Evolutionary conservation across 1,140 invertebrate genomes (phyloP), one percentile per base, ranked within the genome.

Genomic region (Stratiolaelaps scimitus): DNA sequence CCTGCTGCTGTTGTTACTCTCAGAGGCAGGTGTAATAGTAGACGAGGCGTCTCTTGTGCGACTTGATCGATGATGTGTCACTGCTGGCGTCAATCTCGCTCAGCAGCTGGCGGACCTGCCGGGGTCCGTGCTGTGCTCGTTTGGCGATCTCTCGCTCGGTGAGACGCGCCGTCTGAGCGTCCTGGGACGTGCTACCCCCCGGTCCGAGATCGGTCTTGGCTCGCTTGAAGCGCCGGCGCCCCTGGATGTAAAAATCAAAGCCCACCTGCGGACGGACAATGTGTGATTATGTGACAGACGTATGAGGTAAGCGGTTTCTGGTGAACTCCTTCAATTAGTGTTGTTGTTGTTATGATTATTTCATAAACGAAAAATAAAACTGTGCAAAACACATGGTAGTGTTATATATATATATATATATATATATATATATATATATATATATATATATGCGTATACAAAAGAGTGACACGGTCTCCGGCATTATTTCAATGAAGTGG

Each of bases 11-110:
- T 40, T 10, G 34, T 40, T 40, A 6, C 34, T 60, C 17, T 60
- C 10, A 60, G 53, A 60, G 53, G 10, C 53, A 60, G 2, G 53
- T 60, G 10, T 60, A 60, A 23, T 60, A 60, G 10, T 60, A 60
- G 13, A 60, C 53, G 10, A 60, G 53, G 4, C 53, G 53, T 15
- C 53, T 26, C 20, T 60, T 60, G 53, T 60, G 53, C 53, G 53
- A 60, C 34, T 60, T 60, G 13, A 60, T 60, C 15, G 53, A 60
- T 6, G 53, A 60, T 5, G 26, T 60, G 23, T 60, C 53, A 10
- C 53, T 60, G 53, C 53, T 60, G 1, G 53, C 53, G 53, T 60
- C 53, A 5, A 60, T 60, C 26, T 60, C 53, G 23, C 53, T 60
- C 13, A 60, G 53, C 20, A 60, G 23, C 34, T 60, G 15, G 26